Percentiles rank a stretch among this genome's conserved stretches.
Evolutionary conservation across 2,888 invertebrate species (phyloP).

Genomic region (Sphinx pinastri): DNA sequence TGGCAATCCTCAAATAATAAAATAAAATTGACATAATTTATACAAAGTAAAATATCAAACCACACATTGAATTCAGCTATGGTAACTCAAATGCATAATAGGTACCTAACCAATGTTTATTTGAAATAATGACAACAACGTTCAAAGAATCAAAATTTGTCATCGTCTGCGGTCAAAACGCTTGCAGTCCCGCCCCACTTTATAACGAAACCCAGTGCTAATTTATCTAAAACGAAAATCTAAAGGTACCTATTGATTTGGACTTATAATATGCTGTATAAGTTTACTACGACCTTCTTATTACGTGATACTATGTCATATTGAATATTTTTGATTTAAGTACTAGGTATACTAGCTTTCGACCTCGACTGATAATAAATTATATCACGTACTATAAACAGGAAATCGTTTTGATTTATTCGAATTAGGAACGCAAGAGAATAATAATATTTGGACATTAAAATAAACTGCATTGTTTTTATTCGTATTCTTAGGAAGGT

Average conservation of each 20-base stretch:
- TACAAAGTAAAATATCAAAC: too few relatives aligned
- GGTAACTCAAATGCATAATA: too few relatives aligned
- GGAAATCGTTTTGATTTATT: constrained; percentile 25
- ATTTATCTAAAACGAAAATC: constrained; percentile 53
- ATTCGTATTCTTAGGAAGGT: too few relatives aligned
- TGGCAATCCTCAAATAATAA: too few relatives aligned
- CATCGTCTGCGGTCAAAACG: not conserved
- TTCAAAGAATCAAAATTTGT: not conserved
- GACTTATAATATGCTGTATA: not conserved
- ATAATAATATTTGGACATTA: constrained; percentile 8
- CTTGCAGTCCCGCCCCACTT: too few relatives aligned
- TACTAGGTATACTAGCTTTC: constrained; percentile 14
- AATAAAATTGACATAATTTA: not conserved
- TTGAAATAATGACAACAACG: not conserved
- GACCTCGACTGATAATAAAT: constrained; percentile 13
- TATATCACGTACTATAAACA: constrained; percentile 20
- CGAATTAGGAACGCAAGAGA: constrained; percentile 11
- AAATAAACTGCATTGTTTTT: not conserved
- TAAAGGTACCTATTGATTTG: constrained; percentile 31
- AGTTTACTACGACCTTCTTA: constrained; percentile 14
- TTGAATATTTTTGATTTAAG: constrained; percentile 17
- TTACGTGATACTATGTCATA: constrained; percentile 18
- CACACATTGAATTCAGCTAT: too few relatives aligned
- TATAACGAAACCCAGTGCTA: not conserved
- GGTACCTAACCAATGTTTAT: too few relatives aligned